Evolutionary conservation across 2,113 vertebrate genomes (phyloP), one percentile per base, ranked within the genome.

Genomic region (Carassius auratus): DNA sequence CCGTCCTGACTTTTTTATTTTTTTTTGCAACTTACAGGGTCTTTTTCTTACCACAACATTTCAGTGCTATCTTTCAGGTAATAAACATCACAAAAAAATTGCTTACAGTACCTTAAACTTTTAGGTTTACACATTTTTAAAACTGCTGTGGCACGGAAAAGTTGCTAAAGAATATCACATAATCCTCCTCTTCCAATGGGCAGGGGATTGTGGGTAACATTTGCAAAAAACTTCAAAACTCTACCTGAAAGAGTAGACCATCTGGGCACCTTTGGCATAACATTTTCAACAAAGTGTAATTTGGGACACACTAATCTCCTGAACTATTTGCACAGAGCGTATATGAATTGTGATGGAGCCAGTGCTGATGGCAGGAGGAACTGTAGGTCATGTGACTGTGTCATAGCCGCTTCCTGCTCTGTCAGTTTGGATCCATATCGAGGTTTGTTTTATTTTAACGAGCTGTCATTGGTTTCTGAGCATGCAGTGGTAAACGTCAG

Each of bases 391-490:
- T 21, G 48, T 76, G 75, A 76, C 23, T 55, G 12, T 23, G 71
- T 50, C 14, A 52, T 3, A 76, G 48, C 30, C 23, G 8, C 48
- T 76, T 55, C n/a, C 45, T 76, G 74, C 26, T 76, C 50, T 17
- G 59, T 64, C 59, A 45, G 59, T 48, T 66, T 64, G 52, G 76
- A 75, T 78, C 52, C 33, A 19, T 61, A 59, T 78, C 13, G 23
- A 80, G 14, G 77, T 48, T 64, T 80, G 59, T 45, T 79, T 42
- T 79, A 79, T 79, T 79, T 79, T 79, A 79, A 79, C 10, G 57
- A 61, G 55, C 55, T 61, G 33, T 79, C 57, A 38, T 79, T 36
- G n/a, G 55, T 62, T 79, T 62, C 33, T 45, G 55, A 62, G 55
- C 10, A 7, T 62, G 77, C 36, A 1, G 57, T 42, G 77, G 57